These are phyloP conservation scores for Chromobotia macracanthus DNA, from an alignment of 2,797 vertebrate species.

Conservation along the genomic window DNA sequence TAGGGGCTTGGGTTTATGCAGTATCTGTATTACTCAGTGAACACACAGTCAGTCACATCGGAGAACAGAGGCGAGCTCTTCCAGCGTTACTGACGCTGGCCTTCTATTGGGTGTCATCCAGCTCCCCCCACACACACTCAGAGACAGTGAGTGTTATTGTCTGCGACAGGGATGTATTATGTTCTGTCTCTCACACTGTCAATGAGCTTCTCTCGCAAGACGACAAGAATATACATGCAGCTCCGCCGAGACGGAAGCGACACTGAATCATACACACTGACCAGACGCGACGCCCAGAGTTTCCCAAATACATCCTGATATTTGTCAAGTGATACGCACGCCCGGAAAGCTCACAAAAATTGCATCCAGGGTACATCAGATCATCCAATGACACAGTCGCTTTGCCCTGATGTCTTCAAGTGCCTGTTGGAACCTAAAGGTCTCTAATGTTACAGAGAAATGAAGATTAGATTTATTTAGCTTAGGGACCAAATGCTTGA, in stretches of 20 bases:
- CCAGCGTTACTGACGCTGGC: slow-evolving; percentile 40
- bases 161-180: slow-evolving; percentile 45
- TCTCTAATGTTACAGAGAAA: slow-evolving; percentile 69
- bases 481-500: slow-evolving; percentile 71
- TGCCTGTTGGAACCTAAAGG: slow-evolving; percentile 49
- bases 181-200: slow-evolving; percentile 45
- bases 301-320: slow-evolving; percentile 13
- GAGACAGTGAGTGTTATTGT: slow-evolving; percentile 53
- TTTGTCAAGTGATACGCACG: neutral
- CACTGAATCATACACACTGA: slow-evolving; percentile 6
- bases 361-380: neutral
- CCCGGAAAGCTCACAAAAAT: neutral
- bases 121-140: slow-evolving; percentile 25
- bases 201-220: slow-evolving; percentile 34
- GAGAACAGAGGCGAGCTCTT: slow-evolving; percentile 19
- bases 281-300: neutral
- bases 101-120: slow-evolving; percentile 57
- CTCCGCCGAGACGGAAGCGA: neutral
- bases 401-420: slow-evolving; percentile 9
- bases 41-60: slow-evolving; percentile 36
- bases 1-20: slow-evolving; percentile 35
- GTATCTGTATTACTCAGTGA: slow-evolving; percentile 24
- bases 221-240: slow-evolving; percentile 20
- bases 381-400: neutral
- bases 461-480: slow-evolving; percentile 73